Evolutionary conservation across 2,888 invertebrate genomes (phyloP), one percentile per base, ranked within the genome.

Genomic region (Pyralis farinalis): DNA sequence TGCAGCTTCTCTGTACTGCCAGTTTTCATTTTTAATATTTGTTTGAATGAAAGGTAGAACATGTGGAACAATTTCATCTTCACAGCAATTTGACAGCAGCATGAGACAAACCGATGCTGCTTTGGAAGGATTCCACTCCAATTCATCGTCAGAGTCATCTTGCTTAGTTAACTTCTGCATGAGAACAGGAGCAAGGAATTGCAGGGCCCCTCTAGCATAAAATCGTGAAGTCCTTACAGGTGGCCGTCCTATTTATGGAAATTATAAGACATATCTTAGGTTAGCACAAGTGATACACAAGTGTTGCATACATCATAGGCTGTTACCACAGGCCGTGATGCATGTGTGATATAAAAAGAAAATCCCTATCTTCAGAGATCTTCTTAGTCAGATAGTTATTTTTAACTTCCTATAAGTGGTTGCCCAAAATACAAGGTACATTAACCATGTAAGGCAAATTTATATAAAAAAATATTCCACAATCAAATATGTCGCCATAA

Each of bases 41-140:
- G 95, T 93, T 69, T 97, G 95, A 49, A 99, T 97, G 78, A 99
- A 99, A 11, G 99, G 99, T 62, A 99, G 89, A 8, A 98, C 98
- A 77, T 95, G 94, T 0, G 95, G 95, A n/a, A 99, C 97, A 49
- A 99, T 97, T 68, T 96, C 96, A 77, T 99, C 97, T 80, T 98
- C 98, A 72, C 98, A 98, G 72, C 99, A 99, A 34, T 97, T 96
- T 11, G 99, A 96, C 55, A 99, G 90, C 34, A 99, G 90, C 98
- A 99, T 99, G 16, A 99, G 90, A 75, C 99, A 99, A 2, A 99
- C 99, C 25, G 99, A 98, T 1, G 99, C 98, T 0, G 99, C 98
- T 90, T 99, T 99, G 55, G 98, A 96, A 0, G 99, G 99, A 82
- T 98, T 99, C 99, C 99, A 99, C 64, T 98, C 98, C 68, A 99